Percentiles rank a stretch among this genome's conserved stretches.
phyloP scores from a whole-genome alignment of 2,797 vertebrate species.

The Garrulus glandarius region DNA sequence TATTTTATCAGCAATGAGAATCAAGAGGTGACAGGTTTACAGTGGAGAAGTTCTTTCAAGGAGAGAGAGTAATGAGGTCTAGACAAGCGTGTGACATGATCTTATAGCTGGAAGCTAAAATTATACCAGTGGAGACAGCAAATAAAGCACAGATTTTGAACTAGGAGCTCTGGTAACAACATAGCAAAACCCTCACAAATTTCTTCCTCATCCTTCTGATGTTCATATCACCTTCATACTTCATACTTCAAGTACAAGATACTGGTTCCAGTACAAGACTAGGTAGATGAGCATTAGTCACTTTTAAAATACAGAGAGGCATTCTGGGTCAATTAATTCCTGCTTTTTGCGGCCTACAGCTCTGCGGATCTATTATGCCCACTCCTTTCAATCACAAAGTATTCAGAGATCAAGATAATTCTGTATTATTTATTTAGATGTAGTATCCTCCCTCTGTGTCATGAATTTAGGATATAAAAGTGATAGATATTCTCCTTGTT shows the following conservation, averaged over 20 bases:
- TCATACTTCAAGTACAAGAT: not conserved
- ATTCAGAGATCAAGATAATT: not conserved
- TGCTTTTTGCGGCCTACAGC: not conserved
- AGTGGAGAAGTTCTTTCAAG: not conserved
- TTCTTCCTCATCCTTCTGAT: not conserved
- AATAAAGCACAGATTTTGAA: not conserved
- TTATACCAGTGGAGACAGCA: not conserved
- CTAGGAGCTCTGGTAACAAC: not conserved
- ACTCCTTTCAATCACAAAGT: not conserved
- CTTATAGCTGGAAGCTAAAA: slow-evolving; percentile 29
- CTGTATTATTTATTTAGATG: not conserved
- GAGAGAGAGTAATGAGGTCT: slow-evolving; percentile 33
- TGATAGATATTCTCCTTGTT: not conserved
- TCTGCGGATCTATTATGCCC: not conserved
- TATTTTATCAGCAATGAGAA: slow-evolving; percentile 39
- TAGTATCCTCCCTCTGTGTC: not conserved
- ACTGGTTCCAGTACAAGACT: not conserved
- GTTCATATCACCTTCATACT: not conserved
- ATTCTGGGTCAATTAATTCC: not conserved
- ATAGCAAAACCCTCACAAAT: not conserved
- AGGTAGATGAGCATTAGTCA: not conserved
- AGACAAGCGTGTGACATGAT: not conserved
- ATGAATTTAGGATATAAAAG: not conserved
- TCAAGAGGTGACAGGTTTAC: slow-evolving; percentile 38
- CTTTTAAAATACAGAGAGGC: not conserved